phyloP scores from a whole-genome alignment of 2,888 invertebrate species.

The Tetheella fluctuosa region DNA sequence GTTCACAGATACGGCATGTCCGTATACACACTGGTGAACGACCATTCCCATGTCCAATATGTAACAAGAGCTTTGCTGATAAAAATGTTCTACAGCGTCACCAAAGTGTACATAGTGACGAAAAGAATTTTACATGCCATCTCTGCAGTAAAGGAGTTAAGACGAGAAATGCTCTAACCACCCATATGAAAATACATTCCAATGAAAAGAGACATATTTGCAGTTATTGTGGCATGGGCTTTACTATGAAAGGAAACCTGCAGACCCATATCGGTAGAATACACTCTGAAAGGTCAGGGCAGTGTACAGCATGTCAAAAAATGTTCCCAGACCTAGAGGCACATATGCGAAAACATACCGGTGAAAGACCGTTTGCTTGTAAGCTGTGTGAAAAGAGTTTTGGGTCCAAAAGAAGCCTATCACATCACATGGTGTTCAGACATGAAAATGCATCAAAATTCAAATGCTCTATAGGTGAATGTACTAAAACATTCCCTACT shows the following conservation, averaged over 20 bases:
- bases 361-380: constrained; percentile 77
- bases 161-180: constrained; percentile 75
- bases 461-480: constrained; percentile 72
- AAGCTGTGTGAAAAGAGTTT: constrained; percentile 66
- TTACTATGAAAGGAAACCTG: constrained; percentile 82
- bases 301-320: constrained; percentile 80
- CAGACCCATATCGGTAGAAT: constrained; percentile 80
- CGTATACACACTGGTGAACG: constrained; percentile 74
- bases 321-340: constrained; percentile 81
- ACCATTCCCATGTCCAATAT: constrained; percentile 66
- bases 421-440: constrained; percentile 71
- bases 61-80: constrained; percentile 68
- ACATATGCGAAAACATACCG: constrained; percentile 84
- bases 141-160: constrained; percentile 81
- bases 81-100: constrained; percentile 66
- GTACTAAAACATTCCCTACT: constrained; percentile 69
- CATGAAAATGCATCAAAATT: constrained; percentile 73
- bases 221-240: constrained; percentile 74
- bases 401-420: constrained; percentile 62
- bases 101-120: constrained; percentile 70
- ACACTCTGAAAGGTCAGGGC: constrained; percentile 83
- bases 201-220: constrained; percentile 74
- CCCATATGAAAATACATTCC: constrained; percentile 73
- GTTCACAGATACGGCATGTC: constrained; percentile 72
- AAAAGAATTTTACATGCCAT: constrained; percentile 81